Conservation (phyloP, 2,113 vertebrate species). For the Heloderma charlesbogerti region DNA sequence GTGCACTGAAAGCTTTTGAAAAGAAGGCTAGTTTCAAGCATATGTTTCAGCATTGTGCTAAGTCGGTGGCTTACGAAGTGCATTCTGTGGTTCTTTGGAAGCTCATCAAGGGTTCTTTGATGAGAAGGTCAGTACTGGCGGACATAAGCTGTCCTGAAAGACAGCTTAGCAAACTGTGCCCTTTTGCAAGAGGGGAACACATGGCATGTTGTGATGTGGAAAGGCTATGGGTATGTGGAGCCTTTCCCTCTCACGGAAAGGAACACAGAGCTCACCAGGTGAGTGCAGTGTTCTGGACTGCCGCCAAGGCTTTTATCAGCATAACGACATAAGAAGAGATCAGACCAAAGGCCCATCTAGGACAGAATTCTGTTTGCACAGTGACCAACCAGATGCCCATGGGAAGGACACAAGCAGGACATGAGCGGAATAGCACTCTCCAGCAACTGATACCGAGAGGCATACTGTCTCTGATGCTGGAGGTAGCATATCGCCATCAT, state of each 20-base stretch:
- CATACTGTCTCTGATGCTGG: neutral
- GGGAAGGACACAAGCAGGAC: too few relatives aligned
- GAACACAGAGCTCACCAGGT: neutral
- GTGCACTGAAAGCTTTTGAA: neutral
- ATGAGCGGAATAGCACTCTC: too few relatives aligned
- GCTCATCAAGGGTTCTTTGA: neutral
- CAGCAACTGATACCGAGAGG: too few relatives aligned
- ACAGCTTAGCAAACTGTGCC: too few relatives aligned
- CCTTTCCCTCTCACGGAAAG: neutral
- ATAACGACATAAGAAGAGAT: too few relatives aligned
- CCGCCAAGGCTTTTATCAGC: neutral
- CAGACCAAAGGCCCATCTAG: too few relatives aligned
- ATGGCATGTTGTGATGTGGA: neutral
- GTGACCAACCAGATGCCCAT: too few relatives aligned
- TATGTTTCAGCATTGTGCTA: neutral
- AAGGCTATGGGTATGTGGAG: neutral
- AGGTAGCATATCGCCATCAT: neutral
- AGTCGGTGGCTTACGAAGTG: neutral
- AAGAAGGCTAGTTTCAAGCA: neutral
- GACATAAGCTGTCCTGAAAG: neutral
- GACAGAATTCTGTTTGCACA: too few relatives aligned
- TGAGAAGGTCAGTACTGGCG: neutral
- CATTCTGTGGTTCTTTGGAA: neutral
- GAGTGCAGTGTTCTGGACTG: neutral
- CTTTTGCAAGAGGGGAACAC: too few relatives aligned